Percentiles rank a stretch among this genome's conserved stretches.
Evolutionary conservation across 2,113 vertebrate species (phyloP).

Genomic region (Tychaedon coryphoeus): DNA sequence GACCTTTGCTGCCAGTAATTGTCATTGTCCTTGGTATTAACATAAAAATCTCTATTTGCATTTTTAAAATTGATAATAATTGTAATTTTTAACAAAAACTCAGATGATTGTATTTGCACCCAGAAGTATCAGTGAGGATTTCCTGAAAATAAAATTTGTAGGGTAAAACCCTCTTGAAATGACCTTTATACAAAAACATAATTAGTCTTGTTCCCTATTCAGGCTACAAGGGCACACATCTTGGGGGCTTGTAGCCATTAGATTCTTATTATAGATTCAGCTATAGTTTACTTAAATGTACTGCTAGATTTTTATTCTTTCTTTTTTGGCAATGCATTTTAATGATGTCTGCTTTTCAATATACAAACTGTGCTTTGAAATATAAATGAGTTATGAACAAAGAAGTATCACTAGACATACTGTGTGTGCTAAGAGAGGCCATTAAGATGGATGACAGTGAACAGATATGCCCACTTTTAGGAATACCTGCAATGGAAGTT

Average conservation of each 20-base stretch:
- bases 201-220: constrained; percentile 4
- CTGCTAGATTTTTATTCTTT: constrained; percentile 22
- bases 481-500: not conserved
- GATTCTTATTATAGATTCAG: constrained; percentile 33
- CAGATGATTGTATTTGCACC: not conserved
- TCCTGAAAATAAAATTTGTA: not conserved
- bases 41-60: constrained; percentile 29
- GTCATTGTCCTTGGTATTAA: constrained; percentile 33
- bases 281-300: constrained; percentile 35
- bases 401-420: not conserved
- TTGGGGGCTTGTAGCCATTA: constrained; percentile 11
- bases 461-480: not conserved
- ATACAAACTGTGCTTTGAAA: constrained; percentile 64
- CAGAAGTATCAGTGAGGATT: not conserved
- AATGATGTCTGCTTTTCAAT: constrained; percentile 49
- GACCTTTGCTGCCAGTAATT: constrained; percentile 33
- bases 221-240: not conserved
- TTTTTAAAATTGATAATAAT: not conserved
- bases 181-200: not conserved
- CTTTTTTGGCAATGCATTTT: constrained; percentile 47
- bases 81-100: not conserved
- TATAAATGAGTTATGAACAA: constrained; percentile 57
- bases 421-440: constrained; percentile 10
- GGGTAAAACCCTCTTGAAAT: not conserved
- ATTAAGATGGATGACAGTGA: constrained; percentile 18